Evolutionary conservation across 2,113 vertebrate genomes (phyloP).

Genomic region (Crotalus tigris): DNA sequence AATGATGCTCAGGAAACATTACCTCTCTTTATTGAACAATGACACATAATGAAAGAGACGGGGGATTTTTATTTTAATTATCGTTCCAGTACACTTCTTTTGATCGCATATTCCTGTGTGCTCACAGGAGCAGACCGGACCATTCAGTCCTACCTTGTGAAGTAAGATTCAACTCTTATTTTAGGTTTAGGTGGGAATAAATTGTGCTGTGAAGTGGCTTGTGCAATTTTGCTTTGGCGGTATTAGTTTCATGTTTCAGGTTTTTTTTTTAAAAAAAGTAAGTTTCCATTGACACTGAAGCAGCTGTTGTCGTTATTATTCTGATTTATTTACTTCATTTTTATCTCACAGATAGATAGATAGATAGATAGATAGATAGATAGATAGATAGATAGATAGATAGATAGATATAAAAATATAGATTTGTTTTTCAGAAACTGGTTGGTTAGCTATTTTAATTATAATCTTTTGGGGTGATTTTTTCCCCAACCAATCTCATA

Average conservation of each 20-base stretch:
- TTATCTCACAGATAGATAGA: not conserved
- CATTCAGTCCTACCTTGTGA: slow-evolving; percentile 49
- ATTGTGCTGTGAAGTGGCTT: not conserved
- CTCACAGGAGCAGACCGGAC: slow-evolving; percentile 56
- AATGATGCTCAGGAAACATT: slow-evolving; percentile 43
- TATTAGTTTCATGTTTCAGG: not conserved
- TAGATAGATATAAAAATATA: not conserved
- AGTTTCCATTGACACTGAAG: not conserved
- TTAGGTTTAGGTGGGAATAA: not conserved
- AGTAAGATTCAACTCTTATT: slow-evolving; percentile 34
- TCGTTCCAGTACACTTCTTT: slow-evolving; percentile 52
- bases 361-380: no score
- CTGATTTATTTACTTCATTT: not conserved
- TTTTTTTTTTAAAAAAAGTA: not conserved
- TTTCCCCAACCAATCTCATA: no score
- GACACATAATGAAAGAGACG: slow-evolving; percentile 54
- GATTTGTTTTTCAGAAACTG: not conserved
- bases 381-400: no score
- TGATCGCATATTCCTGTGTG: slow-evolving; percentile 49
- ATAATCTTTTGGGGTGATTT: not conserved
- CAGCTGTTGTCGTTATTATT: not conserved
- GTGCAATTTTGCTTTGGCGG: not conserved
- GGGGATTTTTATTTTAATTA: slow-evolving; percentile 54
- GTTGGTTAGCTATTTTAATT: not conserved
- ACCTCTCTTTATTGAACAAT: slow-evolving; percentile 53